A percentile compares a stretch with the other conserved stretches of the same genome.
Evolutionary conservation across 2,888 invertebrate genomes (phyloP).

Genomic region (Pheosia gnoma): DNA sequence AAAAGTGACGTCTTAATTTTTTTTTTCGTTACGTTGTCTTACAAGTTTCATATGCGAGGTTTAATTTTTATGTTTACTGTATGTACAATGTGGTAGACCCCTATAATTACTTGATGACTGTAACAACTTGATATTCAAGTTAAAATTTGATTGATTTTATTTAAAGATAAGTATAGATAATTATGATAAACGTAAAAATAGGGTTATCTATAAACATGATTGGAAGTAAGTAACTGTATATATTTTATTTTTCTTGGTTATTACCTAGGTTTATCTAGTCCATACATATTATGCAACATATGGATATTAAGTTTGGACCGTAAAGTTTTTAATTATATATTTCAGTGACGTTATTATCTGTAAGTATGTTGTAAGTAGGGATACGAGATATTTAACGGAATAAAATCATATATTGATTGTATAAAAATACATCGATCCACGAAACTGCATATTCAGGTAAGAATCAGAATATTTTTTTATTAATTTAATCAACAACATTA

Average conservation of each 20-base stretch:
- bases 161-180: not conserved
- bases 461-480: too few relatives aligned
- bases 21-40: too few relatives aligned
- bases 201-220: not conserved
- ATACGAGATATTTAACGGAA: too few relatives aligned
- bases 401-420: not conserved
- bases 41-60: not conserved
- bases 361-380: too few relatives aligned
- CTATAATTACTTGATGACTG: not conserved
- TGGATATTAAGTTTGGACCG: not conserved
- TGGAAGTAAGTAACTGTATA: not conserved
- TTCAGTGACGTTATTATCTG: too few relatives aligned
- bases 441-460: too few relatives aligned
- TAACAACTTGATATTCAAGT: constrained; percentile 5
- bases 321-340: too few relatives aligned
- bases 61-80: not conserved
- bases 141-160: not conserved
- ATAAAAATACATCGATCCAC: not conserved
- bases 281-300: not conserved
- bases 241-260: not conserved
- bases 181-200: not conserved
- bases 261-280: not conserved
- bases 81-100: not conserved
- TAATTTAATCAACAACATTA: too few relatives aligned
- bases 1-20: too few relatives aligned